Evolutionary conservation across 2,888 invertebrate genomes (phyloP), one percentile per base, ranked within the genome.

Genomic region (Cataglyphis cursor): DNA sequence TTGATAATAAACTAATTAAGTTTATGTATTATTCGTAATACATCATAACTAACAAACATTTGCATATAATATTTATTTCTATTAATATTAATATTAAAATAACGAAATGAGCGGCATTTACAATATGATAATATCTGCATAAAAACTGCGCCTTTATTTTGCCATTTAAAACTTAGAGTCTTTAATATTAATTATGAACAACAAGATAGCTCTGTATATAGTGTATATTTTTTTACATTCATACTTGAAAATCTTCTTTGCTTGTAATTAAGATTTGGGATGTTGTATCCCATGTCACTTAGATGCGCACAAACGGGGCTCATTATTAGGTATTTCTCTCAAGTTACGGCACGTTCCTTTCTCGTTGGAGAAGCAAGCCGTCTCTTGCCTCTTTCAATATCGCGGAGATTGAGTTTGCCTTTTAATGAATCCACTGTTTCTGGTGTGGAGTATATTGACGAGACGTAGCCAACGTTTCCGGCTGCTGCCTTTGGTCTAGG

Each of bases 391-490:
- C 81, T 82, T 72, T 64, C 24, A 82, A 82, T 72, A 51, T 84
- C 28, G 80, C 75, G 68, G 61, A 78, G 57, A 41, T 68, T 75
- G 54, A 70, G 51, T 57, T 68, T 75, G 72, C 73, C 68, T 64
- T 66, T 82, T 86, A 75, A 80, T 75, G 80, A 74, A 80, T 74
- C 61, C 59, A 75, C 75, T 75, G 80, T 75, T 80, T 75, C 35
- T 44, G n/a, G 28, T 54, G 21, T 61, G 59, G 59, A 24, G 44
- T 48, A 80, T 18, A 61, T 80, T 21, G 76, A 80, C 44, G 35
- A 57, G 31, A 73, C 59, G 68, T 35, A 54, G 57, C 12, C 35
- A n/a, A 35, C 48, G 44, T 72, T 38, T 65, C 38, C n/a, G 59
- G 31, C n/a, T 35, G 31, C n/a, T 35, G 54, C 15, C 59, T 80